Evolutionary conservation across 2,113 vertebrate genomes (phyloP).

Genomic region (human (Homo sapiens)): GRCh38 chr1:76212501-76213000

Average conservation of each 20-base stretch:
- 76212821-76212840: neutral
- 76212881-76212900: neutral
- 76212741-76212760: constrained; percentile 37
- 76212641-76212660: neutral
- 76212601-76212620: neutral
- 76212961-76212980: neutral
- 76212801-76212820: neutral
- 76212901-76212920: neutral
- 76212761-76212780: constrained; percentile 32
- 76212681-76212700: neutral
- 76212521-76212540: neutral
- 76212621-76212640: neutral
- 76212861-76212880: neutral
- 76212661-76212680: neutral
- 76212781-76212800: constrained; percentile 12
- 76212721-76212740: constrained; percentile 6
- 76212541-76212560: neutral
- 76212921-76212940: neutral
- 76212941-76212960: neutral
- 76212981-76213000: neutral
- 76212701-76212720: constrained; percentile 34
- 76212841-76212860: neutral
- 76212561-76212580: neutral
- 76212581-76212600: constrained; percentile 32
- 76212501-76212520: constrained; percentile 25